Percentiles rank a stretch among this genome's conserved stretches.
These are phyloP conservation scores for Zonotrichia albicollis DNA, from an alignment of 2,797 vertebrate genomes.

Conservation along the genomic window DNA sequence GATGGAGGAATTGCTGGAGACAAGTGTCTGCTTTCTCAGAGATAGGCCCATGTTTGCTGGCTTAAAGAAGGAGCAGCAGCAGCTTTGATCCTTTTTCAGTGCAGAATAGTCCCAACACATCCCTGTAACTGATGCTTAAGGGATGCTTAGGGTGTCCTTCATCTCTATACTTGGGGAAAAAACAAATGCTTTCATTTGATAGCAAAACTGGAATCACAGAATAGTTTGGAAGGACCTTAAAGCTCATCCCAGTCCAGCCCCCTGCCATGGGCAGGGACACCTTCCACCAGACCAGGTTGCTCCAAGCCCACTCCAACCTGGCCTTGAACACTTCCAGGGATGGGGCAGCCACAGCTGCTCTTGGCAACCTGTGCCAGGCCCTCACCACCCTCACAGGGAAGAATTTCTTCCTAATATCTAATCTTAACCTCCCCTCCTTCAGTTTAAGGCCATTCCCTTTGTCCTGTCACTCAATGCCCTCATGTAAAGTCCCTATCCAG, in stretches of 20 bases:
- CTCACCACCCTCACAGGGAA: neutral
- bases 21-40: neutral
- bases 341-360: neutral
- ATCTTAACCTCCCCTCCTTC: neutral
- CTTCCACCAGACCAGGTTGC: accelerated
- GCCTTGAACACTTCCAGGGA: neutral
- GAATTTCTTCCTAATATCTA: neutral
- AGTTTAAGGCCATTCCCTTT: neutral
- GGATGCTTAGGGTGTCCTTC: neutral
- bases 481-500: neutral
- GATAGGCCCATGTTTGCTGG: neutral
- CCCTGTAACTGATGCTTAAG: neutral
- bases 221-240: neutral
- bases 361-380: neutral
- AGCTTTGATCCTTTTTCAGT: neutral
- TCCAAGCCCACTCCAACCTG: neutral
- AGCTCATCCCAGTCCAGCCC: neutral
- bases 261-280: no score
- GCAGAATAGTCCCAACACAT: neutral
- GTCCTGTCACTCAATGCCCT: neutral
- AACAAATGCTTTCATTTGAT: neutral
- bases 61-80: neutral
- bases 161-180: neutral
- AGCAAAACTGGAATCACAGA: neutral
- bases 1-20: neutral